Evolutionary conservation across 2,113 vertebrate genomes (phyloP), one percentile per base, ranked within the genome.

Genomic region (Abramis brama): DNA sequence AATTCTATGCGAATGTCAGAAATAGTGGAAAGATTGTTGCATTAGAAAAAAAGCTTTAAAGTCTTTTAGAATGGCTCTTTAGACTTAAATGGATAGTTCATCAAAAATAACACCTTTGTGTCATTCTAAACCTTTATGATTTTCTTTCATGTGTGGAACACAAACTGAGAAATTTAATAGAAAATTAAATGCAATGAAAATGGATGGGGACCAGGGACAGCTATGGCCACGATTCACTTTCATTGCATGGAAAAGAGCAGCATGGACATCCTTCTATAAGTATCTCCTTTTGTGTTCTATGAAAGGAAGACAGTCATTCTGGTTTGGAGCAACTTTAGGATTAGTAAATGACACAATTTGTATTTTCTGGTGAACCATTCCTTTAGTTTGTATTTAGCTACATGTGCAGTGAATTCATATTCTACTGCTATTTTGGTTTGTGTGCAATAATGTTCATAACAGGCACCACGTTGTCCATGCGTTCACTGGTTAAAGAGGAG

Each of bases 401-500:
- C 68, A 45, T 45, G 9, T 45, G 70, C 7, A 10, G 36, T 45
- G n/a, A 17, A 39, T 25, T 80, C 2, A 68, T 74, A 21, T 83
- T 43, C 60, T 2, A 3, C 25, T 79, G 23, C 27, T n/a, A 62
- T 68, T 68, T 68, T 59, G 27, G 30, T 57, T 78, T 30, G 36
- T 13, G 21, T 66, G 13, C 57, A 5, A 30, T 45, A 30, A 60
- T 79, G 27, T 79, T 23, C 30, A 27, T 36, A 39, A 33, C 89
- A 95, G 95, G 95, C 6, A 94, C 95, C 85, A 95, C 95, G 27
- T 89, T 96, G 73, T 95, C 95, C 0, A 94, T 95, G 94, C 94
- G 95, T 12, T 95, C 95, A 13, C 59, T 95, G 91, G 94, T 95
- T 84, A 96, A 96, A 90, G 95, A 96, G 88, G 95, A 96, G 36